phyloP scores from a whole-genome alignment of 2,113 vertebrate genomes.

The Oncorhynchus gorbuscha region DNA sequence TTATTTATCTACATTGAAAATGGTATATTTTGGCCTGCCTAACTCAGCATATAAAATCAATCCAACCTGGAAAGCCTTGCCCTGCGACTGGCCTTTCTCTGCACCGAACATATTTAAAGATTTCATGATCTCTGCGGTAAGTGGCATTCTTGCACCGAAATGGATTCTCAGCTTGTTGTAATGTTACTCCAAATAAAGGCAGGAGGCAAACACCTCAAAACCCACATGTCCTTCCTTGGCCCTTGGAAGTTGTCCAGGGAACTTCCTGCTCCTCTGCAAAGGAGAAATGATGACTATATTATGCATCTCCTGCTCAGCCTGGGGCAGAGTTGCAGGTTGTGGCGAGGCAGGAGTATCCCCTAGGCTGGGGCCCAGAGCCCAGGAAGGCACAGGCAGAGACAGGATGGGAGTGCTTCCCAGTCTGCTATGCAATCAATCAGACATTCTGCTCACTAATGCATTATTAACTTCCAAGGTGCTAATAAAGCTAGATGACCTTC shows the following conservation, averaged over 20 bases:
- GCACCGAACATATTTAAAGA: conserved; percentile 4
- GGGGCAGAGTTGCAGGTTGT: conserved; percentile 66
- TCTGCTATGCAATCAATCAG: conserved; percentile 73
- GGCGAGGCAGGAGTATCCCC: conserved; percentile 32
- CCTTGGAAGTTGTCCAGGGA: conserved; percentile 57
- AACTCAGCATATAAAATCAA: not conserved
- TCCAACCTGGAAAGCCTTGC: not conserved
- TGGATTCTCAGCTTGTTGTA: conserved; percentile 6
- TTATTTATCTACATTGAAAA: not conserved
- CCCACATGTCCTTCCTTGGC: conserved; percentile 54
- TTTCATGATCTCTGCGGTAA: conserved; percentile 2
- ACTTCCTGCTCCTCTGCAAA: conserved; percentile 59
- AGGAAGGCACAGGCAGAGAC: conserved; percentile 42
- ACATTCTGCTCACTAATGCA: conserved; percentile 44
- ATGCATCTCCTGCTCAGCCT: conserved; percentile 45
- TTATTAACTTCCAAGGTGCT: conserved; percentile 67
- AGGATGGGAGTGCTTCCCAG: conserved; percentile 60
- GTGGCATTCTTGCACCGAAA: not conserved
- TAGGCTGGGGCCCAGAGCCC: conserved; percentile 37
- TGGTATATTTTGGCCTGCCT: too few relatives aligned
- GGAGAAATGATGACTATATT: conserved; percentile 67
- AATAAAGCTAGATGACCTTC: conserved; percentile 62
- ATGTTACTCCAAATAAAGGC: conserved; percentile 2
- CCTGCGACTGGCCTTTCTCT: not conserved
- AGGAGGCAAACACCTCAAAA: conserved; percentile 10